Percentiles rank a stretch among this genome's conserved stretches.
Conservation (phyloP, 2,797 vertebrate genomes). For the Xiphophorus birchmanni region DNA sequence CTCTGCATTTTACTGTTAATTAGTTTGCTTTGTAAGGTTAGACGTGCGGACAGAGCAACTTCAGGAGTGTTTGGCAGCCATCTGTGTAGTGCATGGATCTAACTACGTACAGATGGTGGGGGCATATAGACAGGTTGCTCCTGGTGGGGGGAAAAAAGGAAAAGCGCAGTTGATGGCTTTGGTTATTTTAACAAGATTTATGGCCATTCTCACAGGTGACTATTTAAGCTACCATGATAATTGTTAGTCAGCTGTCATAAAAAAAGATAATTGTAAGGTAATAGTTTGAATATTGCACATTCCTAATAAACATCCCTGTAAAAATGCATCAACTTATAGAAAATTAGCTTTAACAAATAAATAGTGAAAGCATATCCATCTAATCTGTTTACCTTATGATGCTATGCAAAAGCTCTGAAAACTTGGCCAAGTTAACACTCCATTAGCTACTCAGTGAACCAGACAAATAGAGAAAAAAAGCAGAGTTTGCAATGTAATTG, state of each 20-base stretch:
- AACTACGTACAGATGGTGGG: constrained; percentile 97
- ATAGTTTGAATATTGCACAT: constrained; percentile 38
- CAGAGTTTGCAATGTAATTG: constrained; percentile 75
- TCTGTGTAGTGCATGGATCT: constrained; percentile 92
- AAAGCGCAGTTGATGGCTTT: constrained; percentile 86
- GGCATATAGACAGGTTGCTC: constrained; percentile 95
- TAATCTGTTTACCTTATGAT: constrained; percentile 51
- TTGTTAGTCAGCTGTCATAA: constrained; percentile 90
- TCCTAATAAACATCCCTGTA: constrained; percentile 64
- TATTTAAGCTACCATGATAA: constrained; percentile 92
- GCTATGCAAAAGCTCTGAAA: constrained; percentile 61
- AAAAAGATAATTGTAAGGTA: constrained; percentile 80
- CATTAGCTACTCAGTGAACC: constrained; percentile 80
- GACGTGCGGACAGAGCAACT: constrained; percentile 93
- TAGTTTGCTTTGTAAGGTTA: constrained; percentile 96
- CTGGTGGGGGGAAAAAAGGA: constrained; percentile 70
- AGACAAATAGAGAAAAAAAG: constrained; percentile 74
- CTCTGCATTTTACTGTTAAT: constrained; percentile 88
- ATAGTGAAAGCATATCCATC: constrained; percentile 57
- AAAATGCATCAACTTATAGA: constrained; percentile 45
- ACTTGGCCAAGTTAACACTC: constrained; percentile 74
- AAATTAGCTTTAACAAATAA: constrained; percentile 34
- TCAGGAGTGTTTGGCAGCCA: constrained; percentile 93
- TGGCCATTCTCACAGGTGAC: constrained; percentile 91
- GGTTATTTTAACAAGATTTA: constrained; percentile 99